Evolutionary conservation across 23 tunicate species (phyloP).

Genomic region (Ciona savignyi): DNA sequence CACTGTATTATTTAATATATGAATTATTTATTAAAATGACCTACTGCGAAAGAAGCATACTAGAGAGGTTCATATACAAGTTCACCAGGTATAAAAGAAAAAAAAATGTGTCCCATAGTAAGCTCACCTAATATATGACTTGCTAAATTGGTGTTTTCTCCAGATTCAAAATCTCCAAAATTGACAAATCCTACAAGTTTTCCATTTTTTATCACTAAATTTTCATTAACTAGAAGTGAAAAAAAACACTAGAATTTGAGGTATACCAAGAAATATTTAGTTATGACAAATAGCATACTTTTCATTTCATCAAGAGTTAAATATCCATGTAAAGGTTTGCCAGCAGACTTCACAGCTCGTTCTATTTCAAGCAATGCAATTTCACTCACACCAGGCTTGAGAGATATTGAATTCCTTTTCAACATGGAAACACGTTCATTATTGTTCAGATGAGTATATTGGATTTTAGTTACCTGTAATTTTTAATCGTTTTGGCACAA

Average conservation of each 20-base stretch:
- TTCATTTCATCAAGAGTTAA: slow-evolving; percentile 33
- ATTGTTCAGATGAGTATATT: background rate
- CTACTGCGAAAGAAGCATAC: too few relatives aligned
- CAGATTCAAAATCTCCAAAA: background rate
- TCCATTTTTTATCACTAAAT: slow-evolving; percentile 26
- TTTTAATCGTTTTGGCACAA: background rate
- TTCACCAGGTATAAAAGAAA: too few relatives aligned
- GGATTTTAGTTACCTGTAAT: slow-evolving; percentile 6
- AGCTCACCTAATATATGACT: slow-evolving; percentile 17
- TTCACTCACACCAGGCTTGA: slow-evolving; percentile 18
- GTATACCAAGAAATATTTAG: background rate
- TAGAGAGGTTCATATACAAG: too few relatives aligned
- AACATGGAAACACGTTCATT: background rate
- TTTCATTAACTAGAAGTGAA: slow-evolving; percentile 18
- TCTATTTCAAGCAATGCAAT: slow-evolving; percentile 5
- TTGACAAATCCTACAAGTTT: slow-evolving; percentile 33
- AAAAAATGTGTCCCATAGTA: background rate
- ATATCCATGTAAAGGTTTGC: background rate
- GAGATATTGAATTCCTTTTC: slow-evolving; percentile 21
- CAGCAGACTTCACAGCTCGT: background rate
- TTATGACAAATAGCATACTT: slow-evolving; percentile 5
- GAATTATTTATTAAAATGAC: too few relatives aligned
- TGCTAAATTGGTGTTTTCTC: background rate
- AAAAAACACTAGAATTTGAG: background rate
- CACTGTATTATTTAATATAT: too few relatives aligned